These are phyloP conservation scores for Agrotis clavis DNA, from an alignment of 2,888 invertebrate species.

Conservation along the genomic window DNA sequence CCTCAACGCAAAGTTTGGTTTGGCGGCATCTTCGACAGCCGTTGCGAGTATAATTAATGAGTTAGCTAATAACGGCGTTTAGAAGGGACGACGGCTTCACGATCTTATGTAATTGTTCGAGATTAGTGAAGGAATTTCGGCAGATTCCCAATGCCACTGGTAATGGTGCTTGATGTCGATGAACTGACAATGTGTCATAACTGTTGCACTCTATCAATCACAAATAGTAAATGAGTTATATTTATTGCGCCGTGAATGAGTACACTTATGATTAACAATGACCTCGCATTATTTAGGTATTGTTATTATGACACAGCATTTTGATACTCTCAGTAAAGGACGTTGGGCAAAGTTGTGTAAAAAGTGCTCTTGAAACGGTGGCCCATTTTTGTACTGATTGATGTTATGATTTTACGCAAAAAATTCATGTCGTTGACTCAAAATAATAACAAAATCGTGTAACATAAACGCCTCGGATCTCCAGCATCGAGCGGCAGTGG, in stretches of 20 bases:
- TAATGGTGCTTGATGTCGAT: conserved; percentile 49
- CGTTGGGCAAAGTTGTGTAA: background rate
- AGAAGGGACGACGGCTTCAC: conserved; percentile 64
- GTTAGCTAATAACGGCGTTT: conserved; percentile 73
- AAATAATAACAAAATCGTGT: conserved; percentile 56
- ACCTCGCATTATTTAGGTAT: conserved; percentile 27
- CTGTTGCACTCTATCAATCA: conserved; percentile 45
- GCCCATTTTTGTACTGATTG: no score
- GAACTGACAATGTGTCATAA: conserved; percentile 47
- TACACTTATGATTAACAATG: conserved; percentile 25
- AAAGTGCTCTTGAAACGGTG: background rate
- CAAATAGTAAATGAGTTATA: conserved; percentile 18
- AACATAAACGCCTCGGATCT: conserved; percentile 70
- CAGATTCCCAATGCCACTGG: conserved; percentile 31
- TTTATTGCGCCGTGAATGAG: conserved; percentile 24
- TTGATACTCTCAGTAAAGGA: conserved; percentile 3
- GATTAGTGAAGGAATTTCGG: conserved; percentile 36
- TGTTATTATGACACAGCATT: conserved; percentile 20
- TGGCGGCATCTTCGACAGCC: conserved; percentile 85
- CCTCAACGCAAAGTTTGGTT: conserved; percentile 75
- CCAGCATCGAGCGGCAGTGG: conserved; percentile 67
- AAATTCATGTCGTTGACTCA: background rate
- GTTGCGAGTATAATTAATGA: conserved; percentile 86
- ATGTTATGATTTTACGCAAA: no score
- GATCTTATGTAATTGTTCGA: conserved; percentile 39